Evolutionary conservation across 30 jellyfish, hydroid and myxozoan species (phyloP).

Genomic region (Turritopsis dohrnii): DNA sequence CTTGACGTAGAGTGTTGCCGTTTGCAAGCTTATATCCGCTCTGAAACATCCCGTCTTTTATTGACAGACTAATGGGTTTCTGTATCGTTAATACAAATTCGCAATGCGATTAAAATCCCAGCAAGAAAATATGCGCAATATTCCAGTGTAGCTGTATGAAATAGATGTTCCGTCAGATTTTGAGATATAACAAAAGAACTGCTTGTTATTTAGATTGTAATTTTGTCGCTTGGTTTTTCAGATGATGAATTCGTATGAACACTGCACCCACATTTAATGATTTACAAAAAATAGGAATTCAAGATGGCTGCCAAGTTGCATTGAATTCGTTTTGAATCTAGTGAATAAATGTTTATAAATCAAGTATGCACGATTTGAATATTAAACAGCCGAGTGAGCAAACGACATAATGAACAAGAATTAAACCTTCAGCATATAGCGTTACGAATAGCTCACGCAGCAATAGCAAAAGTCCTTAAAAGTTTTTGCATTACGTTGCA

Average conservation of each 20-base stretch:
- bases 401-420: background rate
- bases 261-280: background rate
- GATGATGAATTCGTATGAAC: background rate
- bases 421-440: too few species aligned
- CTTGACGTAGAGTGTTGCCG: conserved; percentile 32
- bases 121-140: too few species aligned
- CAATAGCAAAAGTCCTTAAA: too few species aligned
- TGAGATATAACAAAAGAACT: too few species aligned
- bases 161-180: too few species aligned
- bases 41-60: background rate
- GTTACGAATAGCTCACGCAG: too few species aligned
- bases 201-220: background rate
- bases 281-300: background rate
- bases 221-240: background rate
- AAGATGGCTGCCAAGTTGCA: background rate
- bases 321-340: background rate
- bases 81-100: too few species aligned
- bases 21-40: conserved; percentile 15
- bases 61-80: background rate
- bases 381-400: background rate
- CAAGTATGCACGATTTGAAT: background rate
- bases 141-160: too few species aligned
- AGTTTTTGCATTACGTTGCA: too few species aligned
- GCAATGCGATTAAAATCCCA: too few species aligned
- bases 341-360: background rate